Evolutionary conservation across 2,113 vertebrate genomes (phyloP), one percentile per base, ranked within the genome.

Genomic region (Atherinomorus stipes): DNA sequence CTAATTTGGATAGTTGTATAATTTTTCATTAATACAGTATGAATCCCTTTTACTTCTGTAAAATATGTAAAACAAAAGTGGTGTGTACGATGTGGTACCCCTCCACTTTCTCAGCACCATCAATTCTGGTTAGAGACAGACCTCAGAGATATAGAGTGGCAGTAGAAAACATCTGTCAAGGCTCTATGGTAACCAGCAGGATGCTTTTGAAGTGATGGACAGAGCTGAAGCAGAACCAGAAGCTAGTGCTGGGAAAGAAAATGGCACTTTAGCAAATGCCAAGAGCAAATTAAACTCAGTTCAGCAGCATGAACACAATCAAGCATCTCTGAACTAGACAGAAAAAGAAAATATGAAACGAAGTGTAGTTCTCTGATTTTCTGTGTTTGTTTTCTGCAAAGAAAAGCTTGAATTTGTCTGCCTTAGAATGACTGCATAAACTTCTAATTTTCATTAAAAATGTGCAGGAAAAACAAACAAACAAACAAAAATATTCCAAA

Each of bases 101-200:
- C 12, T 11, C 16, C 4, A 15, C 5, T 22, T 42, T 61, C 8
- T 23, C n/a, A 10, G 21, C 65, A 31, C 4, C 6, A 4, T 47
- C 28, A 25, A 50, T 40, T 10, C 49, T 21, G 15, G 57, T 40
- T 44, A 65, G 31, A 16, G 21, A 40, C 13, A 40, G 19, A 40
- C 15, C 0, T 53, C 19, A 51, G n/a, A 38, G 19, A 23, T 38
- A 34, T 28, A 37, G 4, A 4, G 42, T 22, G 67, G 25, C 42
- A 26, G 6, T 6, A 40, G 19, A 56, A 72, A 37, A 21, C 56
- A 15, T 71, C 13, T 53, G 16, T 68, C 47, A 61, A 42, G 44
- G 64, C 11, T 26, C 11, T 62, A 51, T 65, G 63, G 34, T 25
- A 75, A 69, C 13, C 49, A 58, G 5, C 4, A 8, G 10, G 4